These are phyloP conservation scores for Drosophila pruinosa DNA, from an alignment of 1,140 invertebrate genomes.

Conservation along the genomic window DNA sequence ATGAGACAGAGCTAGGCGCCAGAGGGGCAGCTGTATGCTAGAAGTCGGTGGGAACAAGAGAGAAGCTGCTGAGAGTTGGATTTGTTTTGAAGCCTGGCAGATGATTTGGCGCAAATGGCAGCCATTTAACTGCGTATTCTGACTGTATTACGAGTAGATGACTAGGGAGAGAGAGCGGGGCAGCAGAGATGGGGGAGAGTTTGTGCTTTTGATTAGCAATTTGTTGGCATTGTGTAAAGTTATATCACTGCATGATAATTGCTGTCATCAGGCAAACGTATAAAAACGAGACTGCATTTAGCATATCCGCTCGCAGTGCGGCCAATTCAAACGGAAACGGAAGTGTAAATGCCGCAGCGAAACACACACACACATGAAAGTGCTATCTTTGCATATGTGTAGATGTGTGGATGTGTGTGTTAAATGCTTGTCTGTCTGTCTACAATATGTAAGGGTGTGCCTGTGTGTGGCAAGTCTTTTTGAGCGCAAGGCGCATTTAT, in stretches of 20 bases:
- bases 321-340: constrained; percentile 64
- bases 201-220: constrained; percentile 60
- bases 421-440: constrained; percentile 42
- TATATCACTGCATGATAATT: constrained; percentile 72
- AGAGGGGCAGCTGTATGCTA: background rate
- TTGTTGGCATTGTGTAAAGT: constrained; percentile 44
- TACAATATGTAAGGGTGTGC: background rate
- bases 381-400: constrained; percentile 4
- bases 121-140: constrained; percentile 12
- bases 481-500: constrained; percentile 70
- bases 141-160: background rate
- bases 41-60: background rate
- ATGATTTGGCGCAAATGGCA: constrained; percentile 34
- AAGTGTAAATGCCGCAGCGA: constrained; percentile 73
- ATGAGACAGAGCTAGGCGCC: constrained; percentile 21
- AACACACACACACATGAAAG: constrained; percentile 8
- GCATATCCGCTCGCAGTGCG: constrained; percentile 53
- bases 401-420: constrained; percentile 33
- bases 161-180: background rate
- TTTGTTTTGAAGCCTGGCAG: constrained; percentile 6
- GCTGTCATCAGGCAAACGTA: constrained; percentile 68
- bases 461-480: constrained; percentile 29
- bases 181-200: background rate
- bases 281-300: constrained; percentile 71
- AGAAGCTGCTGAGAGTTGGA: background rate